Conservation (phyloP, 2,888 invertebrate genomes). For the Drosophila paramelanica region DNA sequence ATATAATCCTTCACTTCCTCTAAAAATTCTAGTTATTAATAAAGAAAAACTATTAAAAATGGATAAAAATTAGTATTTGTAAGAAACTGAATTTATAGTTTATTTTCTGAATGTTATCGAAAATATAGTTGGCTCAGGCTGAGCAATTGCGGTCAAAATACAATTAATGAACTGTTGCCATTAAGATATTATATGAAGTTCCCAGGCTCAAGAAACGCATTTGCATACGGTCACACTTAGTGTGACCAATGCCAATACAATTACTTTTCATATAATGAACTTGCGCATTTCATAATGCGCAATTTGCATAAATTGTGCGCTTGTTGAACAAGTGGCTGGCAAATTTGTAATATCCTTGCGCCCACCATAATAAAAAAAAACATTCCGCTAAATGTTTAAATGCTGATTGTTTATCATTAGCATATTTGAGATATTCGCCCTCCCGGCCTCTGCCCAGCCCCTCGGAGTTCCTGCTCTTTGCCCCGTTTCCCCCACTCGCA, state of each 20-base stretch:
- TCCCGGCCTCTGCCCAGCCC: background rate
- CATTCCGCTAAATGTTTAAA: slow-evolving; percentile 26
- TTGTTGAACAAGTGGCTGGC: slow-evolving; percentile 17
- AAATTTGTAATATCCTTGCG: slow-evolving; percentile 44
- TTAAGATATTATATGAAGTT: background rate
- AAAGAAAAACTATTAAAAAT: too few species aligned
- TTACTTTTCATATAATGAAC: background rate
- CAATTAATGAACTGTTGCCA: too few species aligned
- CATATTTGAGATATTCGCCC: slow-evolving; percentile 46
- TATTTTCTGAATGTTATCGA: too few species aligned
- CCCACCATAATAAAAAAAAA: slow-evolving; percentile 28
- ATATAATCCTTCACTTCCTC: too few species aligned
- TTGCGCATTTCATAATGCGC: slow-evolving; percentile 8
- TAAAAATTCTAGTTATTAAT: too few species aligned
- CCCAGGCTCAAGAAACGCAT: background rate
- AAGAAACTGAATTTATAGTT: too few species aligned
- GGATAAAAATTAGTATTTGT: too few species aligned
- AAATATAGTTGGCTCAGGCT: too few species aligned
- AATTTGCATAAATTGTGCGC: slow-evolving; percentile 42
- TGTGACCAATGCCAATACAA: slow-evolving; percentile 5
- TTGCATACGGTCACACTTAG: slow-evolving; percentile 14
- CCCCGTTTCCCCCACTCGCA: background rate
- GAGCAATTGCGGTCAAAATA: too few species aligned
- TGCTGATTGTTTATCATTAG: slow-evolving; percentile 58
- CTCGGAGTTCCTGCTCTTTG: background rate